Evolutionary conservation across 2,797 vertebrate genomes (phyloP).

Genomic region (Melanotaenia maccullochi): DNA sequence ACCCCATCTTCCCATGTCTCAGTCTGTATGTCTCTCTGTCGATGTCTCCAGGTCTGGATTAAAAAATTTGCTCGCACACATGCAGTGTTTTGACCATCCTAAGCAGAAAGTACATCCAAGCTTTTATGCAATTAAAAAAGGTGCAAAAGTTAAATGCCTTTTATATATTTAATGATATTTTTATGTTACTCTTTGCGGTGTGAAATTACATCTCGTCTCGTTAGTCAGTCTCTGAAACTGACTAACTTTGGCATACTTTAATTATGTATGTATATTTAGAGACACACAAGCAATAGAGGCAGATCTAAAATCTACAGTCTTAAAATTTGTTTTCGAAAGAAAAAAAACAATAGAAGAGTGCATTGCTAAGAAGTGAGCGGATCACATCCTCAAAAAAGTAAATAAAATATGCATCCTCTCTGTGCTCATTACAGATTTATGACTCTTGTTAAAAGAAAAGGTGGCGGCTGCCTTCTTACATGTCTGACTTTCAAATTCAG

Average conservation of each 20-base stretch:
- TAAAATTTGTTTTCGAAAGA: slow-evolving; percentile 74
- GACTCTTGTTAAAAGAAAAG: slow-evolving; percentile 84
- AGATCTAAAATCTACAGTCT: slow-evolving; percentile 71
- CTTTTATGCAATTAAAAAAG: neutral
- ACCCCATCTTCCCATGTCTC: slow-evolving; percentile 55
- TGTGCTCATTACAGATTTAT: slow-evolving; percentile 85
- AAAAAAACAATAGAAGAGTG: slow-evolving; percentile 64
- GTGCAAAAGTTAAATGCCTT: neutral
- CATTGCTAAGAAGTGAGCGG: slow-evolving; percentile 75
- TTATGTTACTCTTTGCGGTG: neutral
- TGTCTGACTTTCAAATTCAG: slow-evolving; percentile 80
- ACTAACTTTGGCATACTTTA: slow-evolving; percentile 66
- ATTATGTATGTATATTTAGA: slow-evolving; percentile 74
- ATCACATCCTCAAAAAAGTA: slow-evolving; percentile 80
- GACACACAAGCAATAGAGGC: slow-evolving; percentile 60
- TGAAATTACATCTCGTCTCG: slow-evolving; percentile 40
- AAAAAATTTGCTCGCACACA: slow-evolving; percentile 21
- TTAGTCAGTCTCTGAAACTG: slow-evolving; percentile 40
- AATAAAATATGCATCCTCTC: slow-evolving; percentile 84
- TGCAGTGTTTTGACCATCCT: neutral
- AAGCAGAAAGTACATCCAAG: neutral
- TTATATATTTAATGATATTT: slow-evolving; percentile 4
- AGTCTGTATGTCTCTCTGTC: slow-evolving; percentile 40
- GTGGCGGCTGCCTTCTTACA: slow-evolving; percentile 77
- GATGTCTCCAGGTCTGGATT: slow-evolving; percentile 29